These are phyloP conservation scores for Notechis scutatus DNA, from an alignment of 2,113 vertebrate species.

Conservation along the genomic window DNA sequence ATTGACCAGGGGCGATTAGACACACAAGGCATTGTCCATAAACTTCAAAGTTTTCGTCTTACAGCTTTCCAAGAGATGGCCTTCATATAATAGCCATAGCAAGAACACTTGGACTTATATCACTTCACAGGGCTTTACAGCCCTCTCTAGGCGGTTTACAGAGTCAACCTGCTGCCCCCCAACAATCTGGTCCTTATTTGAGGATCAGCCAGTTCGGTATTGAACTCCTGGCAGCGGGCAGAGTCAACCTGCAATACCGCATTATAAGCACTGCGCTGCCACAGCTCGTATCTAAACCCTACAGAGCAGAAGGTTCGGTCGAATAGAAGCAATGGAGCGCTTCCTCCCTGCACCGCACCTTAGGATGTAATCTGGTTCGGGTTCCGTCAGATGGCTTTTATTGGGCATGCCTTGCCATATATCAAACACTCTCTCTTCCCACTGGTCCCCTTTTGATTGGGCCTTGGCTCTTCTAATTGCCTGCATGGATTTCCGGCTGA, in stretches of 20 bases:
- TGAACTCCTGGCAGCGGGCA: too few species aligned
- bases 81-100: neutral
- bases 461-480: neutral
- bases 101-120: too few species aligned
- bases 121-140: too few species aligned
- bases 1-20: too few species aligned
- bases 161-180: too few species aligned
- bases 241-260: too few species aligned
- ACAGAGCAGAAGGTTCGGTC: neutral
- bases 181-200: too few species aligned
- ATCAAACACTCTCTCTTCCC: neutral
- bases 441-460: neutral
- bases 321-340: neutral
- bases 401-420: neutral
- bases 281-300: too few species aligned
- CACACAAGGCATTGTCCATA: neutral
- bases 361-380: conserved; percentile 37
- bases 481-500: neutral
- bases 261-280: too few species aligned
- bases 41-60: neutral
- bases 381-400: neutral
- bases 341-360: conserved; percentile 44
- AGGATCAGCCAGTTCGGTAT: too few species aligned
- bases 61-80: neutral
- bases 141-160: too few species aligned